Base-by-base conservation (phyloP, 2,888 invertebrate genomes). In the Bhutanitis thaidina region DNA sequence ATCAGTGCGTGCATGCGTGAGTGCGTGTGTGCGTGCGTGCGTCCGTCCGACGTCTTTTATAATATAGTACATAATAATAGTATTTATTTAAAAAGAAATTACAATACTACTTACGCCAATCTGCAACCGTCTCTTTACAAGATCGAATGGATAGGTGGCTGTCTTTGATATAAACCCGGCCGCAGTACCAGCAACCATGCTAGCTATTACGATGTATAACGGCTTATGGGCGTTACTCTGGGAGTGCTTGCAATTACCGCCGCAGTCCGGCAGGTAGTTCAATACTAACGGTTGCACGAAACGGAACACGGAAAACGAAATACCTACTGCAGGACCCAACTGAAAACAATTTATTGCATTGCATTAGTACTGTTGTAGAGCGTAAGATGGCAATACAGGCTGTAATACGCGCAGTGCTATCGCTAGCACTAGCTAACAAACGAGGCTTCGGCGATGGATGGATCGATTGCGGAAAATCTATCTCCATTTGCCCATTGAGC, bases 101-200 rank as follows among this genome's bases (percentile, higher is more conserved):
- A n/a, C n/a, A n/a, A n/a, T n/a, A n/a, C n/a, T 30, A 69, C 77
- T 64, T 55, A 88, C 97, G 74, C 94, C 94, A 54, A 97, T 93
- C 80, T 98, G 98, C 64, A 97, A 83, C 40, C 98, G 91, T 69
- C 97, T 95, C 68, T 96, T 95, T 0, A 93, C 91, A 59, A 98
- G 86, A 77, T 98, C 98, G 32, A 98, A 91, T 0, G 98, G 98
- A 79, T 98, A 98, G 0, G 97, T 93, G 1, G 91, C 62, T 0
- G 93, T 91, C 84, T 98, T 98, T 0, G 96, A 93, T 16, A 92
- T 68, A 51, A 96, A 84, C 0, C 97, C 97, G 0, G 97, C 92
- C 0, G 91, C 58, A n/a, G 92, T 91, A 0, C 95, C 96, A 55
- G 94, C 93, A 0, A 92, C 1, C 0, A 73, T 64, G 54, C 77